Base-by-base conservation (phyloP, 2,888 invertebrate species). In the Andrena bucephala region DNA sequence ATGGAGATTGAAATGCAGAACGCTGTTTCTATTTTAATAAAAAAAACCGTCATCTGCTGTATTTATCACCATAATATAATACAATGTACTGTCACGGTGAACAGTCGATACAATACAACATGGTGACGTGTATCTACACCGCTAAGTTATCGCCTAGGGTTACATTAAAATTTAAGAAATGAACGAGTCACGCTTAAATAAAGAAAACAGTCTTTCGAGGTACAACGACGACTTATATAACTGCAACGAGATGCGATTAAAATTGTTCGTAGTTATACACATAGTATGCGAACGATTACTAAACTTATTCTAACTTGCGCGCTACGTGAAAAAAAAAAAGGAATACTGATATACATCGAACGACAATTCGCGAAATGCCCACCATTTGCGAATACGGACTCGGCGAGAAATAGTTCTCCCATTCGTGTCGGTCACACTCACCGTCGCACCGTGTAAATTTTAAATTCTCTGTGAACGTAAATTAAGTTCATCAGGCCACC, bases 131-230 rank as follows among this genome's bases (percentile, higher is more conserved):
- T 83, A 62, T 69, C 60, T 85, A 87, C 33, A 67, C 10, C 48
- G 16, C 63, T 86, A 81, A 81, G 48, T 76, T 85, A 83, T 77
- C 62, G 36, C 62, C 52, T 88, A 88, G 50, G 33, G 52, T 71
- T 82, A 77, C 31, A 7, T 75, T 81, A 76, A 66, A 88, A 68
- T 62, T 75, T 33, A 70, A 16, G 63, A 62, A 52, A 82, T 84
- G 65, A 57, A 81, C 33, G 42, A 72, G 62, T 62, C 76, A 74
- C 60, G 36, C 59, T 79, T 84, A 88, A 85, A 84, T 85, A 88
- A 87, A 87, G 79, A 84, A 83, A 87, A 89, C 89, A 89, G 89
- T 89, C 89, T 89, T 89, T 87, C 77, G 72, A 85, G 84, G 65
- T 89, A 84, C 67, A 81, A 79, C 62, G 68, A 86, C 66, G 68